Conservation (phyloP, 2,113 vertebrate genomes). For the Anhinga rufa region DNA sequence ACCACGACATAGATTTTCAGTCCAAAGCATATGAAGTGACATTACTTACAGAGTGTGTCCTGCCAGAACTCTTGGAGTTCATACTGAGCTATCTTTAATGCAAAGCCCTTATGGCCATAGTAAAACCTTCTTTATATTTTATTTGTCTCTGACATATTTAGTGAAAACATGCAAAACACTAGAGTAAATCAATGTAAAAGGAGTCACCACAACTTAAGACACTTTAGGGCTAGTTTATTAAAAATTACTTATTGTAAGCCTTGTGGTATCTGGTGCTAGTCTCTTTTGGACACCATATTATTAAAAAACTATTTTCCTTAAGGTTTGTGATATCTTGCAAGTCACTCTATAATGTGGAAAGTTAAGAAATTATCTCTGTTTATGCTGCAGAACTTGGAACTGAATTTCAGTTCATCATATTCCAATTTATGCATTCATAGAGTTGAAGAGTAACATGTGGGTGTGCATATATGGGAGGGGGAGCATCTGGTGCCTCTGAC, state of each 20-base stretch:
- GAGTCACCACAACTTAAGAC: background rate
- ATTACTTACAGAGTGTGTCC: rapidly evolving
- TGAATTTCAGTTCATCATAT: background rate
- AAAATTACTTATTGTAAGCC: background rate
- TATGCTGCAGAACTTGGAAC: background rate
- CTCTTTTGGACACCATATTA: background rate
- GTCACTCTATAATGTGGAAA: background rate
- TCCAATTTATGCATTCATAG: background rate
- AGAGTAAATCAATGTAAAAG: background rate
- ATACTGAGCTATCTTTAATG: background rate
- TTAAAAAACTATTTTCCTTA: background rate
- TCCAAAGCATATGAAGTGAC: background rate
- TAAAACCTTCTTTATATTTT: background rate
- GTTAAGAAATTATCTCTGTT: background rate
- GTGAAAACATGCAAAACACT: background rate
- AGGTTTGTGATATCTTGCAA: background rate
- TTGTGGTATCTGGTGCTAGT: background rate
- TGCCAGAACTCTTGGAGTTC: background rate
- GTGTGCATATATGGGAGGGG: too few species aligned
- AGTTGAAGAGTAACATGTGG: background rate
- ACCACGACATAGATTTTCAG: background rate
- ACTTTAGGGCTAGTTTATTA: background rate
- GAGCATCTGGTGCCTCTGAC: background rate
- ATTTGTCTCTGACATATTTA: background rate
- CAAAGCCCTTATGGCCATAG: background rate